A percentile compares a stretch with the other conserved stretches of the same genome.
Conservation (phyloP, 2,113 vertebrate genomes). For the Alethe castanea region DNA sequence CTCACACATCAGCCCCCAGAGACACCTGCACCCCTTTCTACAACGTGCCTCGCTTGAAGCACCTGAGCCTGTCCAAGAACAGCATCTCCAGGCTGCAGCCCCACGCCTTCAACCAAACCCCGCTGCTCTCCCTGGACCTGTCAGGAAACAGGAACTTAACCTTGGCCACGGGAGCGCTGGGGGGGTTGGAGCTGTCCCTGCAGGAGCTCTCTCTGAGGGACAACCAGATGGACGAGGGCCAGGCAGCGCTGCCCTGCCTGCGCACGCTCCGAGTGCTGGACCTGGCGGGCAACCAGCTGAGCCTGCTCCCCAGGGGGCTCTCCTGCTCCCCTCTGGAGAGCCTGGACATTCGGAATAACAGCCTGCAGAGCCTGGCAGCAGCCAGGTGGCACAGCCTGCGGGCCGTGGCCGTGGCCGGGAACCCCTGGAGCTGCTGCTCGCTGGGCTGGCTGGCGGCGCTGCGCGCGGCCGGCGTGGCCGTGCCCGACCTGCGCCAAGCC, state of each 20-base stretch:
- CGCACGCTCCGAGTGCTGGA: constrained; percentile 63
- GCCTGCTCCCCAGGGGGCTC: constrained; percentile 56
- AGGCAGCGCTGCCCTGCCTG: constrained; percentile 69
- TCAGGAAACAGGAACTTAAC: constrained; percentile 67
- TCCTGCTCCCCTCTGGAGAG: constrained; percentile 62
- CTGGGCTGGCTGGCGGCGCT: constrained; percentile 71
- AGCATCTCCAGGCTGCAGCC: constrained; percentile 62
- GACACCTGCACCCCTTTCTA: constrained; percentile 70
- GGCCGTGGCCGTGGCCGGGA: constrained; percentile 67
- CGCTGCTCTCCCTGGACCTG: constrained; percentile 75
- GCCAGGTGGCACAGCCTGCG: constrained; percentile 34
- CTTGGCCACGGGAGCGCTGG: constrained; percentile 45
- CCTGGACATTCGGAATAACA: constrained; percentile 72
- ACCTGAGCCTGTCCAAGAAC: constrained; percentile 74
- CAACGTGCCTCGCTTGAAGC: constrained; percentile 59
- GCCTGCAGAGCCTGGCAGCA: constrained; percentile 46
- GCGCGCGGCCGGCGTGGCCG: not conserved
- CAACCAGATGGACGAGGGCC: constrained; percentile 58
- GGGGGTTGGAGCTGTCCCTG: constrained; percentile 68
- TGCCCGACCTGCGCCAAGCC: constrained; percentile 66
- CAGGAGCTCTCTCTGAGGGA: constrained; percentile 72
- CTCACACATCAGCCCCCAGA: accelerated
- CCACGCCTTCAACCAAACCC: constrained; percentile 57
- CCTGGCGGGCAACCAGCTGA: constrained; percentile 68
- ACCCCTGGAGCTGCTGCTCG: constrained; percentile 78